Percentiles rank a stretch among this genome's conserved stretches.
Evolutionary conservation across 2,888 invertebrate genomes (phyloP).

Genomic region (Endotricha flammealis): DNA sequence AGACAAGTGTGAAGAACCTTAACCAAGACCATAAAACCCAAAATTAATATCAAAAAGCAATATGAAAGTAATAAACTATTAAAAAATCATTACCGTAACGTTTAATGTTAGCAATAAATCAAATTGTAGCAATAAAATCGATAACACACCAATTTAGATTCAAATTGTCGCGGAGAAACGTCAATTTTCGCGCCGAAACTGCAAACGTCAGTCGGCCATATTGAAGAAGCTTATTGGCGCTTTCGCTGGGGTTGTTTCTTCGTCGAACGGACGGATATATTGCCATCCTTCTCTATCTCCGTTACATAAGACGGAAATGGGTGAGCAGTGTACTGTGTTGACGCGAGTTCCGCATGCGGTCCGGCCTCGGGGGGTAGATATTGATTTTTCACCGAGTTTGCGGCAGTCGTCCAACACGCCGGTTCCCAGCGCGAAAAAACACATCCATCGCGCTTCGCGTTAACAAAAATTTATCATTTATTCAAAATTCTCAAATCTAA

Average conservation of each 20-base stretch:
- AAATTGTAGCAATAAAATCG: slow-evolving; percentile 60
- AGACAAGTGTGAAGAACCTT: neutral
- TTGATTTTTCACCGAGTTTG: slow-evolving; percentile 73
- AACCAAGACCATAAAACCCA: neutral
- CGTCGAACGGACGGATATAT: slow-evolving; percentile 37
- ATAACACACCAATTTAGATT: slow-evolving; percentile 46
- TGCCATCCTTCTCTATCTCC: slow-evolving; percentile 47
- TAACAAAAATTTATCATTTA: slow-evolving; percentile 44
- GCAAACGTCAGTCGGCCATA: slow-evolving; percentile 68
- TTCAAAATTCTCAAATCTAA: slow-evolving; percentile 36
- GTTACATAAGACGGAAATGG: slow-evolving; percentile 74
- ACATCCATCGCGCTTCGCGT: slow-evolving; percentile 62
- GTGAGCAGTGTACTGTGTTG: slow-evolving; percentile 63
- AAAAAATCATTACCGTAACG: slow-evolving; percentile 32
- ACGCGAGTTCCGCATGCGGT: slow-evolving; percentile 70
- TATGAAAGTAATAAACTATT: slow-evolving; percentile 6
- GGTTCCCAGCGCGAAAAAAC: slow-evolving; percentile 72
- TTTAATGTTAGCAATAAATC: slow-evolving; percentile 26
- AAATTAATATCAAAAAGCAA: neutral
- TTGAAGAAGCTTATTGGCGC: slow-evolving; percentile 54
- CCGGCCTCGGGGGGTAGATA: slow-evolving; percentile 57
- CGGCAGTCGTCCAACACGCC: slow-evolving; percentile 71
- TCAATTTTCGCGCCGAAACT: slow-evolving; percentile 73
- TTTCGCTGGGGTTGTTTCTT: slow-evolving; percentile 45
- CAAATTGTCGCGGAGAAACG: slow-evolving; percentile 53